Base-by-base conservation (phyloP, 2,888 invertebrate species). In the Lydus trimaculatus region DNA sequence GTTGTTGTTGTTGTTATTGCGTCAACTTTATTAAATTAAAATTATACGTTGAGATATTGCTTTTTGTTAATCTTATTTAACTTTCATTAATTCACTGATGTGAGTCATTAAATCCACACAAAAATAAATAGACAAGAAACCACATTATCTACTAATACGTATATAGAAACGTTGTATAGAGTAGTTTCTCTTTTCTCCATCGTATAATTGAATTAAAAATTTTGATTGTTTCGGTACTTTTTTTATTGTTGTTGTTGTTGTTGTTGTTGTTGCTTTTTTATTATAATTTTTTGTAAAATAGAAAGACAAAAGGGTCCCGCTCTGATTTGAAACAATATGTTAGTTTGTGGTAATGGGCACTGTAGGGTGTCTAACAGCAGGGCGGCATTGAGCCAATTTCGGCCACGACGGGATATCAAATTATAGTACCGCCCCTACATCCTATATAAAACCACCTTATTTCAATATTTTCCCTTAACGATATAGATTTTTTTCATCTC, bases 311-410 rank as follows among this genome's bases (percentile, higher is more conserved):
- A 80, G 73, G 63, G 76, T 66, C 76, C 84, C 83, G 84, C 80
- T 73, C 73, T 75, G 78, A 81, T 81, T 82, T 81, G 82, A 84
- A 84, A 85, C 85, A 84, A 85, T 84, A 84, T 81, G 84, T 83
- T 84, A 84, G 83, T 83, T 84, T 84, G 84, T 83, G 75, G 81
- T 83, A 84, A 83, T 81, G 79, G 79, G 74, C 78, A 71, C 80
- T 72, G 73, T 76, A 78, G 79, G 82, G 78, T 75, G 74, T 73
- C 62, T 61, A 72, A 61, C 83, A 81, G 81, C 82, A 73, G 81
- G 83, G 73, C 70, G 75, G 78, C 82, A 82, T 83, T 83, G 82
- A 81, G 79, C 82, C 79, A 83, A 83, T 83, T 83, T 82, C 78
- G 79, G 75, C 70, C 78, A 56, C 82, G 70, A 78, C 78, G 72